Conservation (phyloP, 2,113 vertebrate genomes). For the Gnathonemus echidnorhynchus region DNA sequence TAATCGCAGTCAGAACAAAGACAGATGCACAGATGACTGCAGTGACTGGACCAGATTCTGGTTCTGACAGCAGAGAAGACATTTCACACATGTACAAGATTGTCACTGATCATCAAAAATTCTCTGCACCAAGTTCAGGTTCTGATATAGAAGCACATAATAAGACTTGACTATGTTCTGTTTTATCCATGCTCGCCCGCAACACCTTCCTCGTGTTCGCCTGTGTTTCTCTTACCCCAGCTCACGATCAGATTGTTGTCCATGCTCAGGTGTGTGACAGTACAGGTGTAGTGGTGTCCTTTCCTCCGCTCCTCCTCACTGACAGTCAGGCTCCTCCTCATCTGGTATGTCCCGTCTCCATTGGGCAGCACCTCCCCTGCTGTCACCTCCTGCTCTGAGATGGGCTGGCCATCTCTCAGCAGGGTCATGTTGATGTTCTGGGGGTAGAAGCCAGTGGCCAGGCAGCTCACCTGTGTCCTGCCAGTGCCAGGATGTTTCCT, state of each 20-base stretch:
- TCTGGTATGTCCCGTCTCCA: conserved; percentile 30
- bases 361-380: conserved; percentile 30
- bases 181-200: neutral
- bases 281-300: conserved; percentile 26
- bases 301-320: conserved; percentile 20
- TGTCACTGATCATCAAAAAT: too few species aligned
- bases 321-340: conserved; percentile 23
- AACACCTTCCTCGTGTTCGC: neutral
- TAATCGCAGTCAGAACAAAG: neutral
- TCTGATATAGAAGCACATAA: too few species aligned
- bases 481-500: conserved; percentile 10
- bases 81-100: too few species aligned
- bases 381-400: conserved; percentile 9
- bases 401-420: conserved; percentile 20
- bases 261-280: conserved; percentile 21
- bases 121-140: too few species aligned
- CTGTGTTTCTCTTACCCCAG: conserved; percentile 1
- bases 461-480: conserved; percentile 9
- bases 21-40: neutral
- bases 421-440: conserved; percentile 26
- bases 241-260: conserved; percentile 19
- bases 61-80: neutral
- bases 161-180: too few species aligned
- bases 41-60: neutral
- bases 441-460: conserved; percentile 28